Conservation (phyloP, 2,113 vertebrate genomes). For the Rhynchomys soricoides region DNA sequence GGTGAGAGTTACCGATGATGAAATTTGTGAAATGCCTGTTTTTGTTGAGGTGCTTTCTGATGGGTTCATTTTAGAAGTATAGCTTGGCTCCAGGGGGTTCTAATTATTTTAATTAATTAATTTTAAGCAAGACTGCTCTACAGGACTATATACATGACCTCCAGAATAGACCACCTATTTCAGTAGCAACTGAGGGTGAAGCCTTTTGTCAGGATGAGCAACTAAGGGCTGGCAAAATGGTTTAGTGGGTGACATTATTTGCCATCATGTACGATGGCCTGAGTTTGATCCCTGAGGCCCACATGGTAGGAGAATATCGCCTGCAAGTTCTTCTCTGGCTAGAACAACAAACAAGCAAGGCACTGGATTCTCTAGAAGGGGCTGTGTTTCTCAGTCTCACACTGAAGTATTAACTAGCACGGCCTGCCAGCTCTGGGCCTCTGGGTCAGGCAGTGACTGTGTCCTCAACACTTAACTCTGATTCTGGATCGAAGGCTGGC, state of each 20-base stretch:
- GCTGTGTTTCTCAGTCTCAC: background rate
- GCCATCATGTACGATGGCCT: background rate
- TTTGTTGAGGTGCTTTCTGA: slow-evolving; percentile 17
- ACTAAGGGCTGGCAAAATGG: background rate
- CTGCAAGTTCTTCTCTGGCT: background rate
- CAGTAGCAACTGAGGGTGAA: background rate
- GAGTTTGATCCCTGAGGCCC: background rate
- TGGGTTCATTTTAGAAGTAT: background rate
- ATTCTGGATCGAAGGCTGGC: background rate
- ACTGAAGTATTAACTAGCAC: background rate
- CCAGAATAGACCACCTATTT: background rate
- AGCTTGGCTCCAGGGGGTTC: background rate
- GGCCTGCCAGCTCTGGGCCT: background rate
- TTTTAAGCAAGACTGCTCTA: background rate
- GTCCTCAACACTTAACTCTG: background rate
- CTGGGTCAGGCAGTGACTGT: background rate
- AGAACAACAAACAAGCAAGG: background rate
- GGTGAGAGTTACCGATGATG: slow-evolving; percentile 23
- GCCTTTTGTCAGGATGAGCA: slow-evolving; percentile 14
- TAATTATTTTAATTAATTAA: background rate
- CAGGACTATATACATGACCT: background rate
- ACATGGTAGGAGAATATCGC: background rate
- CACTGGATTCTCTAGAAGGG: background rate
- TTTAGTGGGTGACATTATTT: background rate
- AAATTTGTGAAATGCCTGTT: slow-evolving; percentile 44